A percentile compares a stretch with the other conserved stretches of the same genome.
phyloP scores from a whole-genome alignment of 2,113 vertebrate species.

The Hystrix cristata region DNA sequence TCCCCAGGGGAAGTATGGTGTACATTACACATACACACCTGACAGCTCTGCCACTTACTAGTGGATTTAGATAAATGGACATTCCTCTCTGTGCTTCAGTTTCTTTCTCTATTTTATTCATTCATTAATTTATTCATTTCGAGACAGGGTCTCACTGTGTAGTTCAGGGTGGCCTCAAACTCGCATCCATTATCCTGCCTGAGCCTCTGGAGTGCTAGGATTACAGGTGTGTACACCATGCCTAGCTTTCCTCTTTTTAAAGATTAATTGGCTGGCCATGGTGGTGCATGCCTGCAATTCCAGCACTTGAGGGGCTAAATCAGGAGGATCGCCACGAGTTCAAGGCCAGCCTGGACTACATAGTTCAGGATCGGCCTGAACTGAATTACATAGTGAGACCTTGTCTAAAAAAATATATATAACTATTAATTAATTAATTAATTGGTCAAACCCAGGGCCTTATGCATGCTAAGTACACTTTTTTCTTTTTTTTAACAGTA shows the following conservation, averaged over 20 bases:
- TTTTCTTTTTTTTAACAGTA: neutral
- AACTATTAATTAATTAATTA: neutral
- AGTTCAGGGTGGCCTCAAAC: neutral
- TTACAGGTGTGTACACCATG: neutral
- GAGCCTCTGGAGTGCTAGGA: neutral
- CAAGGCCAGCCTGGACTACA: neutral
- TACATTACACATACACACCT: neutral
- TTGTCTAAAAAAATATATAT: neutral
- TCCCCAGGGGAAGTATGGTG: neutral
- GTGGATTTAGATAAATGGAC: constrained; percentile 56
- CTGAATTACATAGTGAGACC: neutral
- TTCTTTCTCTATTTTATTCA: constrained; percentile 9
- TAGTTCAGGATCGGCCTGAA: neutral
- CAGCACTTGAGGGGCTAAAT: neutral
- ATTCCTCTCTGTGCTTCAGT: constrained; percentile 53
- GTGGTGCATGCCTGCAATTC: neutral
- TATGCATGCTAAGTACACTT: neutral
- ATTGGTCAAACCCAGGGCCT: neutral
- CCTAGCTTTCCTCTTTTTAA: neutral
- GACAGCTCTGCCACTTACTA: neutral
- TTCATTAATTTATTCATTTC: neutral
- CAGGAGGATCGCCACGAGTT: neutral
- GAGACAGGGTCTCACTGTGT: neutral
- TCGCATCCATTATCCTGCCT: neutral
- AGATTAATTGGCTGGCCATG: neutral